phyloP scores from a whole-genome alignment of 2,888 invertebrate genomes.

The Erebia aethiops region DNA sequence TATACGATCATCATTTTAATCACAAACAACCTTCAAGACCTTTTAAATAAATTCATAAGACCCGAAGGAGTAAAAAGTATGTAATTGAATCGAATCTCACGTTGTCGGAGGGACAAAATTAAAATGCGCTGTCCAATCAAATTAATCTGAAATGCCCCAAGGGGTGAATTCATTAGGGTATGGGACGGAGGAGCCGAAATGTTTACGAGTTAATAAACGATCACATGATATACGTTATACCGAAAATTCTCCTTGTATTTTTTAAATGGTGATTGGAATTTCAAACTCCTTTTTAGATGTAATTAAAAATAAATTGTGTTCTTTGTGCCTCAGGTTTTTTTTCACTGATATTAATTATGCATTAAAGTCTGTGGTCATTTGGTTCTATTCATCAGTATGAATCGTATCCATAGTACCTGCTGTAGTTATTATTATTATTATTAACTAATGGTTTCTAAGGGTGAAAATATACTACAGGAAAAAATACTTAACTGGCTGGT shows the following conservation, averaged over 20 bases:
- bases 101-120: conserved; percentile 5
- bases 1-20: neutral
- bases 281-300: neutral
- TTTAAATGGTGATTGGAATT: conserved; percentile 15
- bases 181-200: conserved; percentile 10
- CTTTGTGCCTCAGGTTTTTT: neutral
- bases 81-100: neutral
- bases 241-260: neutral
- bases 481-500: too few relatives aligned
- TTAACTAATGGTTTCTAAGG: too few relatives aligned
- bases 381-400: too few relatives aligned
- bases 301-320: neutral
- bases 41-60: neutral
- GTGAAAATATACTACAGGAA: too few relatives aligned
- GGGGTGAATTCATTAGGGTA: conserved; percentile 14
- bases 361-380: too few relatives aligned
- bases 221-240: conserved; percentile 2
- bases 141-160: conserved; percentile 10
- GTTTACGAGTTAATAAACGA: conserved; percentile 22
- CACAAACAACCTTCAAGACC: neutral
- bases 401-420: too few relatives aligned
- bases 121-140: conserved; percentile 11
- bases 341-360: too few relatives aligned
- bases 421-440: too few relatives aligned
- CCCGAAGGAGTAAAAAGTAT: neutral